These are phyloP conservation scores for Guaruba guarouba DNA, from an alignment of 2,113 vertebrate species.

Conservation along the genomic window DNA sequence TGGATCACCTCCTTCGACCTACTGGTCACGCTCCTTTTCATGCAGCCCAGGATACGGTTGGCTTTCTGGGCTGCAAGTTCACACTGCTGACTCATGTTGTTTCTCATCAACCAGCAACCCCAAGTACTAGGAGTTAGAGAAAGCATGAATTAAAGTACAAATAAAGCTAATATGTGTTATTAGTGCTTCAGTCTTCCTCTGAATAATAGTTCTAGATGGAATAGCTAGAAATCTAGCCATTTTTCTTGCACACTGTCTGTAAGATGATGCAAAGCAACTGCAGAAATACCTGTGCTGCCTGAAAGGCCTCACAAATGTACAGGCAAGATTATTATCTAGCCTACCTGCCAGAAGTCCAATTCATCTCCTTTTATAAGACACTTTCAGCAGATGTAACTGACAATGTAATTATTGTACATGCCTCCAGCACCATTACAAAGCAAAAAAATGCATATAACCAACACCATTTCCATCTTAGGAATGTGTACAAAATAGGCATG, in stretches of 20 bases:
- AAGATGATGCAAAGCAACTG: not conserved
- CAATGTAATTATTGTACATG: not conserved
- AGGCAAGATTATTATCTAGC: not conserved
- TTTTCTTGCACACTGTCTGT: not conserved
- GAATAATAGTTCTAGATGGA: not conserved
- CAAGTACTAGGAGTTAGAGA: not conserved
- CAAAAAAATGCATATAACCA: not conserved
- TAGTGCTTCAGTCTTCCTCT: not conserved
- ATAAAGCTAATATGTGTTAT: not conserved
- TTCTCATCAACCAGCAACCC: not conserved
- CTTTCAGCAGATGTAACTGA: not conserved
- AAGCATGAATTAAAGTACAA: not conserved
- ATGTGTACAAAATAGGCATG: not conserved
- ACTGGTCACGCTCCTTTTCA: not conserved
- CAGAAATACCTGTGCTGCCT: not conserved
- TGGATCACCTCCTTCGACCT: no score
- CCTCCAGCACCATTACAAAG: not conserved
- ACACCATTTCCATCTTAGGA: not conserved
- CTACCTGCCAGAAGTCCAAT: not conserved
- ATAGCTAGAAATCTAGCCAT: not conserved
- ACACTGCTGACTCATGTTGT: not conserved
- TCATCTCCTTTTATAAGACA: not conserved
- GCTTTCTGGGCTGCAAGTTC: not conserved
- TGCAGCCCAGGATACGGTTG: not conserved
- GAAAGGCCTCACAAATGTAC: not conserved